Evolutionary conservation across 2,113 vertebrate species (phyloP).

Genomic region (Aphyosemion australe): DNA sequence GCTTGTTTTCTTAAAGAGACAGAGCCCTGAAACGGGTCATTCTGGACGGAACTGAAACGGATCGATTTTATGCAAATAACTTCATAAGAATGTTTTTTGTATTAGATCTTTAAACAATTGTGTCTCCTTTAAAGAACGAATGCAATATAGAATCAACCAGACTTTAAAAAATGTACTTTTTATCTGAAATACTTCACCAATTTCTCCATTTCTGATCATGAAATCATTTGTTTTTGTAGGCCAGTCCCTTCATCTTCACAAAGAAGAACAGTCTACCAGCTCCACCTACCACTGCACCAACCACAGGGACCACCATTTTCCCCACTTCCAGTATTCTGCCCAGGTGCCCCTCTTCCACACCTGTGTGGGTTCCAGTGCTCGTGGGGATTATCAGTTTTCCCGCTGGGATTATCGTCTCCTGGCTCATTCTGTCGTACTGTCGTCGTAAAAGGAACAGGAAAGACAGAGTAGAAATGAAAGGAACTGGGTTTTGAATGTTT

Average conservation of each 20-base stretch:
- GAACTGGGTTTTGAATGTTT: conserved; percentile 22
- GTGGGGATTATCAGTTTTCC: conserved; percentile 69
- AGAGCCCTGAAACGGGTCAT: too few relatives aligned
- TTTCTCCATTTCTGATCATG: background rate
- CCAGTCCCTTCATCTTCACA: conserved; percentile 84
- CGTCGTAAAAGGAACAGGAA: background rate
- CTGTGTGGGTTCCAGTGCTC: conserved; percentile 81
- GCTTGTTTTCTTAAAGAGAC: too few relatives aligned
- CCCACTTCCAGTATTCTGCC: too few relatives aligned
- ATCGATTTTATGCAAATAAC: too few relatives aligned
- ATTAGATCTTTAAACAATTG: too few relatives aligned
- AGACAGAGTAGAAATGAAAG: conserved; percentile 27
- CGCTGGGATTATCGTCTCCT: conserved; percentile 60
- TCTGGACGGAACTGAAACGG: too few relatives aligned
- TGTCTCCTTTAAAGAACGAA: too few relatives aligned
- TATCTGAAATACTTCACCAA: background rate
- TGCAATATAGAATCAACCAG: background rate
- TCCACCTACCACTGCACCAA: background rate
- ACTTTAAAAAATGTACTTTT: background rate
- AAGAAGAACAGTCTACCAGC: conserved; percentile 77
- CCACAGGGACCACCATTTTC: too few relatives aligned
- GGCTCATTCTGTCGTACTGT: conserved; percentile 44
- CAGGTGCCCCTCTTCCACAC: conserved; percentile 32
- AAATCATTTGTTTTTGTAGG: conserved; percentile 69
- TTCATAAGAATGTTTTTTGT: too few relatives aligned